phyloP scores from a whole-genome alignment of 2,797 vertebrate species.

The Pangasius krempfi region DNA sequence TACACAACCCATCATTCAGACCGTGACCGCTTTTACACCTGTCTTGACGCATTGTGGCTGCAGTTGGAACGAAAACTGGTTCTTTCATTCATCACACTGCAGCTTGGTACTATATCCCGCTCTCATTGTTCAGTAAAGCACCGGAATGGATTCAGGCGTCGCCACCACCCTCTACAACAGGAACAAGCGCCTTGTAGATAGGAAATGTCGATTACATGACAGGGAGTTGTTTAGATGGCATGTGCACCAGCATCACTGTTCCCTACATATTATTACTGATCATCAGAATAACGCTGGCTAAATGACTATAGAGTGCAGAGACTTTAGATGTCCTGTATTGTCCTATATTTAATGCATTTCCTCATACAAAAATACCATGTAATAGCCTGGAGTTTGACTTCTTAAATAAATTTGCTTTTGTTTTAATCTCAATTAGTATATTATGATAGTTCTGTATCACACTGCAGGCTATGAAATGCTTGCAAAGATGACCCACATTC shows the following conservation, averaged over 20 bases:
- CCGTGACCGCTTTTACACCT: background rate
- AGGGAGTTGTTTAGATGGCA: background rate
- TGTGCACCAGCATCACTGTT: background rate
- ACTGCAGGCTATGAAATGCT: background rate
- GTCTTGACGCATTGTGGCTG: slow-evolving; percentile 25
- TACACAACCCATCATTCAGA: background rate
- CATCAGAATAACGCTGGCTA: background rate
- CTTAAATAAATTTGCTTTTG: background rate
- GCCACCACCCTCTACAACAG: slow-evolving; percentile 49
- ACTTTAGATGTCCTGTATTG: background rate
- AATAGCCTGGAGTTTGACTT: background rate
- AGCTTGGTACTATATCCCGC: slow-evolving; percentile 13
- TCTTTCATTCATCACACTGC: slow-evolving; percentile 33
- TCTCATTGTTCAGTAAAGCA: slow-evolving; percentile 54
- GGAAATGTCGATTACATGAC: slow-evolving; percentile 34
- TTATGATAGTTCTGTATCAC: background rate
- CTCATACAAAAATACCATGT: background rate
- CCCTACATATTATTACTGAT: background rate
- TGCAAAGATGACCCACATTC: slow-evolving; percentile 16
- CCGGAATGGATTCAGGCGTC: slow-evolving; percentile 50
- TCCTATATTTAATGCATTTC: background rate
- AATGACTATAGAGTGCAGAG: background rate
- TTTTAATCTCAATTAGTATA: background rate
- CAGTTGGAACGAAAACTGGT: background rate
- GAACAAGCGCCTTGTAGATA: slow-evolving; percentile 32